Percentiles rank a stretch among this genome's conserved stretches.
phyloP scores from a whole-genome alignment of 2,888 invertebrate genomes.

The Timandra comae region DNA sequence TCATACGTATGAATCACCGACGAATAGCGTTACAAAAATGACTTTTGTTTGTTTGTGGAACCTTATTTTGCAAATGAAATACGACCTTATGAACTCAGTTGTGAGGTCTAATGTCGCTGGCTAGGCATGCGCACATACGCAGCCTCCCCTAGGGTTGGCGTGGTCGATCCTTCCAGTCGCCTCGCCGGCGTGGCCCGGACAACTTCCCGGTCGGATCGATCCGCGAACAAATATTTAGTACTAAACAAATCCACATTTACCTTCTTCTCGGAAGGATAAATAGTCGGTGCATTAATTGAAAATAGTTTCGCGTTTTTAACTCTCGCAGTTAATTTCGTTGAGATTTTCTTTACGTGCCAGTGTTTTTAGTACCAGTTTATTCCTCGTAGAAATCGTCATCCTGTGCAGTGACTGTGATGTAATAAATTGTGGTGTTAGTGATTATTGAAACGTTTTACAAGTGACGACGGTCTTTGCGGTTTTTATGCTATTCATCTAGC shows the following conservation, averaged over 20 bases:
- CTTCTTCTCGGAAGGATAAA: conserved; percentile 57
- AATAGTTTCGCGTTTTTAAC: conserved; percentile 66
- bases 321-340: conserved; percentile 61
- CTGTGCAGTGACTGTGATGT: conserved; percentile 27
- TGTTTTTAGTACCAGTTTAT: conserved; percentile 27
- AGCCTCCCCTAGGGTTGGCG: conserved; percentile 70
- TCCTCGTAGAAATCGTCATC: conserved; percentile 20
- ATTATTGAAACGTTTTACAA: conserved; percentile 3
- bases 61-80: conserved; percentile 27
- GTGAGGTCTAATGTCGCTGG: conserved; percentile 30
- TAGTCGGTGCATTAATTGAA: conserved; percentile 38
- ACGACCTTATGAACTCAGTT: conserved; percentile 28
- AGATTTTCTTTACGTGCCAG: conserved; percentile 24
- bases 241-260: conserved; percentile 57
- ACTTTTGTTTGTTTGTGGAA: conserved; percentile 37
- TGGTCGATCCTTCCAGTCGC: conserved; percentile 74
- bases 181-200: conserved; percentile 67
- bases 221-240: conserved; percentile 35
- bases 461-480: conserved; percentile 33
- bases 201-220: conserved; percentile 46
- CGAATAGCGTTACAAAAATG: conserved; percentile 36
- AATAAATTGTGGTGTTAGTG: conserved; percentile 22
- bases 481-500: conserved; percentile 38
- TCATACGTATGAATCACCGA: conserved; percentile 18
- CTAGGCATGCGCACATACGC: conserved; percentile 53